Conservation (phyloP, 2,797 vertebrate genomes). For the Naso thynnoides region DNA sequence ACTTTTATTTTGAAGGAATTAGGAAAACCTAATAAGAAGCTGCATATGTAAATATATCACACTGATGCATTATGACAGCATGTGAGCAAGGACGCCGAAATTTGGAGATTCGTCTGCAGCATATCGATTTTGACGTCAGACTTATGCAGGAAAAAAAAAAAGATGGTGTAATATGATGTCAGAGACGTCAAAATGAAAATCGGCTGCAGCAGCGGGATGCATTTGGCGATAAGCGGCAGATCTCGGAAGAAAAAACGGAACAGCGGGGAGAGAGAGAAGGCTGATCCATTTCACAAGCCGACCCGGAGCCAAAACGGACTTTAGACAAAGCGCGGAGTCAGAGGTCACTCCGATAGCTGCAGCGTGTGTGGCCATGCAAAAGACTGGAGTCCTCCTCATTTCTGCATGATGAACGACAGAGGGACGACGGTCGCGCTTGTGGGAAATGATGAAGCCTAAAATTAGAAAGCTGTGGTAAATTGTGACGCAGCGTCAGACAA, state of each 20-base stretch:
- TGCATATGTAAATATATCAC: background rate
- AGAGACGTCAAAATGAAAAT: background rate
- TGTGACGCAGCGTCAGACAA: background rate
- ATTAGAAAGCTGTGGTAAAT: background rate
- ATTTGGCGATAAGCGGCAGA: background rate
- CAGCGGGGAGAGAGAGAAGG: slow-evolving; percentile 4
- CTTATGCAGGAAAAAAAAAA: too few species aligned
- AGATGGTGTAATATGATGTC: background rate
- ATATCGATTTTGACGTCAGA: background rate
- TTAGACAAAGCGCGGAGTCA: slow-evolving; percentile 72
- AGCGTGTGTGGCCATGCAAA: slow-evolving; percentile 54
- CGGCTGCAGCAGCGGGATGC: background rate
- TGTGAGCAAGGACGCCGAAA: too few species aligned
- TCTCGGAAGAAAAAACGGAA: background rate
- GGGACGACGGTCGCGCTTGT: background rate
- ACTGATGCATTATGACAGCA: background rate
- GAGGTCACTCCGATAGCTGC: slow-evolving; percentile 74
- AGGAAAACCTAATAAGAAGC: background rate
- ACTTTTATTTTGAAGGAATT: slow-evolving; percentile 49
- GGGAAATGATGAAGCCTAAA: background rate
- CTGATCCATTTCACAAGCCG: slow-evolving; percentile 61
- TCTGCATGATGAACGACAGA: slow-evolving; percentile 29
- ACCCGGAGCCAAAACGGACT: slow-evolving; percentile 62
- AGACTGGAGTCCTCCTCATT: slow-evolving; percentile 3
- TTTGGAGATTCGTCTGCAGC: too few species aligned